Conservation (phyloP, 2,888 invertebrate species). For the Platycheirus albimanus region DNA sequence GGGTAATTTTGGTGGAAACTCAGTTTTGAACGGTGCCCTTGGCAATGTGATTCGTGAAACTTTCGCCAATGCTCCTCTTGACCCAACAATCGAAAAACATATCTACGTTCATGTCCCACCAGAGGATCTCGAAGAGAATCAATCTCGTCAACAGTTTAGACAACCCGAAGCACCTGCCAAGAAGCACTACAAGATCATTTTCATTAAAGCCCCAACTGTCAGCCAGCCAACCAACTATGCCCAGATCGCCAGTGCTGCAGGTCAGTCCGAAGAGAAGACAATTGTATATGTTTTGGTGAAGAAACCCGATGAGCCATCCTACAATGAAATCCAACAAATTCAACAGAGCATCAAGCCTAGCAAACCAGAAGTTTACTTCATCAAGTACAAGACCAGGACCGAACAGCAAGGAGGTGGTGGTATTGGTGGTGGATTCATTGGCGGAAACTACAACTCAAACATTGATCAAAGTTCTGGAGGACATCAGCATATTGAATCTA, state of each 20-base stretch:
- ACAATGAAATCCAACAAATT: slow-evolving; percentile 85
- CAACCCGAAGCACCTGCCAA: slow-evolving; percentile 86
- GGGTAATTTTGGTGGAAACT: slow-evolving; percentile 43
- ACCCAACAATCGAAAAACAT: slow-evolving; percentile 89
- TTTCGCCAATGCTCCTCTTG: slow-evolving; percentile 80
- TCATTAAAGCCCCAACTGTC: slow-evolving; percentile 87
- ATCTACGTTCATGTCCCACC: slow-evolving; percentile 94
- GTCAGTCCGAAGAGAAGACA: slow-evolving; percentile 87
- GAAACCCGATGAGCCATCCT: slow-evolving; percentile 87
- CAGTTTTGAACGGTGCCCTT: slow-evolving; percentile 73
- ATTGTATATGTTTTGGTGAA: slow-evolving; percentile 88
- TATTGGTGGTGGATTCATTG: slow-evolving; percentile 55
- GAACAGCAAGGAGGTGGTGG: slow-evolving; percentile 40
- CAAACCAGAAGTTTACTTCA: slow-evolving; percentile 89
- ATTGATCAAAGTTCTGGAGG: slow-evolving; percentile 41
- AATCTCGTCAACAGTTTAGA: slow-evolving; percentile 86
- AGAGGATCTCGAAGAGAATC: slow-evolving; percentile 89
- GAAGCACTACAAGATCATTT: slow-evolving; percentile 89
- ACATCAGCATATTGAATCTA: slow-evolving; percentile 32
- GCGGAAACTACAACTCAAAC: slow-evolving; percentile 45
- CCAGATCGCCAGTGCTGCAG: slow-evolving; percentile 84
- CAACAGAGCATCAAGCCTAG: slow-evolving; percentile 85
- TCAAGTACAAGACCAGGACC: slow-evolving; percentile 87
- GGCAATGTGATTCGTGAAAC: slow-evolving; percentile 76
- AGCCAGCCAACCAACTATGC: slow-evolving; percentile 86